phyloP scores from a whole-genome alignment of 1,140 invertebrate species.

The Nylanderia fulva region DNA sequence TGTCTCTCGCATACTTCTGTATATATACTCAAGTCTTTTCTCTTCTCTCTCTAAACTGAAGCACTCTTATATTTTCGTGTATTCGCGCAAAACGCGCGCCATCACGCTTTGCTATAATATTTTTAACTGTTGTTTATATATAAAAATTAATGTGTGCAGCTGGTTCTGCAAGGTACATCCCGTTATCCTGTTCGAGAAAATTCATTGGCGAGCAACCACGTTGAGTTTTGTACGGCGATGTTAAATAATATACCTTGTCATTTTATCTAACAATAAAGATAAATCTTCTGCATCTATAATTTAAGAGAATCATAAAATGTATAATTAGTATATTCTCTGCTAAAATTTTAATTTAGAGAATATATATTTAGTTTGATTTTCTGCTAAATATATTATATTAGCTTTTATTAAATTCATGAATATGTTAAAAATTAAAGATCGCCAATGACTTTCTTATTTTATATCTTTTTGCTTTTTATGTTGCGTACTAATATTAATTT shows the following conservation, averaged over 20 bases:
- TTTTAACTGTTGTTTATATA: slow-evolving; percentile 40
- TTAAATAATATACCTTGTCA: background rate
- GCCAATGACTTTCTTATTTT: slow-evolving; percentile 21
- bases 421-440: background rate
- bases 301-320: background rate
- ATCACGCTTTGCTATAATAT: slow-evolving; percentile 61
- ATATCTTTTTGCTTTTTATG: background rate
- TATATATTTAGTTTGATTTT: too few species aligned
- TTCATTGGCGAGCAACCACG: slow-evolving; percentile 14
- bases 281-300: background rate
- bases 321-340: background rate
- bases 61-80: slow-evolving; percentile 6
- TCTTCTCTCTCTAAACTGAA: slow-evolving; percentile 9
- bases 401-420: background rate
- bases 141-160: slow-evolving; percentile 47
- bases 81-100: background rate
- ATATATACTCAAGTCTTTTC: background rate
- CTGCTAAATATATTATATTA: too few species aligned
- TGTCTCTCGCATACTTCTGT: background rate
- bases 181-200: slow-evolving; percentile 17
- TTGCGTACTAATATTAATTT: slow-evolving; percentile 23
- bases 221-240: background rate
- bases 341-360: background rate
- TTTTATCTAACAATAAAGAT: background rate
- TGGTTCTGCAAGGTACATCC: slow-evolving; percentile 69